Percentiles rank a stretch among this genome's conserved stretches.
These are phyloP conservation scores for Fundulus diaphanus DNA, from an alignment of 2,797 vertebrate species.

Conservation along the genomic window DNA sequence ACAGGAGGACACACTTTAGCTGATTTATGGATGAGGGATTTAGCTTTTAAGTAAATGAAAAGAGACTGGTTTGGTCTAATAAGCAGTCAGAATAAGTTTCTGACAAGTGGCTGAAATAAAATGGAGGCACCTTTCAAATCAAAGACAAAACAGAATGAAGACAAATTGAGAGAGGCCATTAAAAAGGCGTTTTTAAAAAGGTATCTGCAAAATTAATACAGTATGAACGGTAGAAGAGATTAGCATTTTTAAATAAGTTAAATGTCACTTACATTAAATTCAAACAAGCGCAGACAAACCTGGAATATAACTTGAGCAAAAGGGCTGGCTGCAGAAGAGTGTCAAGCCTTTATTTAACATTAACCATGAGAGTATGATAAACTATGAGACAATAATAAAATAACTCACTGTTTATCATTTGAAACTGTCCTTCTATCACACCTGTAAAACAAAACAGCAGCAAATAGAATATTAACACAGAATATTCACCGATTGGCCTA, in stretches of 20 bases:
- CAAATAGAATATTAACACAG: conserved; percentile 3
- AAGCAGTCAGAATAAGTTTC: conserved; percentile 35
- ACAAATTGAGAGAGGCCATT: conserved; percentile 31
- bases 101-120: conserved; percentile 59
- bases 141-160: conserved; percentile 24
- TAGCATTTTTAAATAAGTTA: conserved; percentile 29
- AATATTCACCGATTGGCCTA: background rate
- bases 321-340: background rate
- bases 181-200: conserved; percentile 27
- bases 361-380: conserved; percentile 15
- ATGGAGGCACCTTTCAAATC: conserved; percentile 50
- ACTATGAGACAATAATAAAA: conserved; percentile 19
- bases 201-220: conserved; percentile 18
- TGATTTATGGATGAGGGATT: conserved; percentile 71
- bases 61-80: conserved; percentile 66
- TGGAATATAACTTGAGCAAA: background rate
- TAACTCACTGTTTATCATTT: conserved; percentile 10
- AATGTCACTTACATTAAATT: background rate
- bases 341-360: conserved; percentile 20
- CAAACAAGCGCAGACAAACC: background rate
- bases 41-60: conserved; percentile 70
- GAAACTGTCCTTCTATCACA: background rate
- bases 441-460: background rate
- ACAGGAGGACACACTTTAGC: conserved; percentile 44
- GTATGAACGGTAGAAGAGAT: background rate